Percentiles rank a stretch among this genome's conserved stretches.
phyloP scores from a whole-genome alignment of 1,140 invertebrate species.

The Drosophila guanche region DNA sequence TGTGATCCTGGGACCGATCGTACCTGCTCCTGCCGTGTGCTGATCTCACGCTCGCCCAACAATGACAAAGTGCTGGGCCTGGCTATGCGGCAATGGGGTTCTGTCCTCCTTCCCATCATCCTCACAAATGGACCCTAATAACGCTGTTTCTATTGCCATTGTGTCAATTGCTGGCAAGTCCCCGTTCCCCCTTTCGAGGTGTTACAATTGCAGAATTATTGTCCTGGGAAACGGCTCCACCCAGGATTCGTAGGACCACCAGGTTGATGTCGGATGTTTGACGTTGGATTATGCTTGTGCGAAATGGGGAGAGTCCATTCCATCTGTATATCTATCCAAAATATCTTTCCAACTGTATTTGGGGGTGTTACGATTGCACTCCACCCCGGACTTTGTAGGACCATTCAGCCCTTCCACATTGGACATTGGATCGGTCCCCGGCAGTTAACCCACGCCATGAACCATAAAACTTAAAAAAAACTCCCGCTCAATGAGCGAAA shows the following conservation, averaged over 20 bases:
- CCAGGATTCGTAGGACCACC: slow-evolving; percentile 71
- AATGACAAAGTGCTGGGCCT: slow-evolving; percentile 69
- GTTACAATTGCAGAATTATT: slow-evolving; percentile 81
- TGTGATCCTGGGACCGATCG: slow-evolving; percentile 18
- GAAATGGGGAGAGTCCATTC: too few species aligned
- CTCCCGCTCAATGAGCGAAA: slow-evolving; percentile 46
- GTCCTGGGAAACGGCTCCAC: slow-evolving; percentile 76
- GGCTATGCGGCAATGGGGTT: slow-evolving; percentile 7
- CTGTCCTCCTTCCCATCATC: slow-evolving; percentile 38
- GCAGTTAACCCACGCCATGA: slow-evolving; percentile 37
- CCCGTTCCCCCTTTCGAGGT: slow-evolving; percentile 36
- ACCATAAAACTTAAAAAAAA: slow-evolving; percentile 25
- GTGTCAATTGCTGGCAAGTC: slow-evolving; percentile 11
- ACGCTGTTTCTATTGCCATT: slow-evolving; percentile 46
- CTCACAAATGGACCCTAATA: slow-evolving; percentile 64
- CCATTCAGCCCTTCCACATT: too few species aligned
- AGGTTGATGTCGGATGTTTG: slow-evolving; percentile 8
- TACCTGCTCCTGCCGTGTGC: slow-evolving; percentile 69
- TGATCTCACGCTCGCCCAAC: slow-evolving; percentile 78
- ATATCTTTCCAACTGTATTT: too few species aligned
- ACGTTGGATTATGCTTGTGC: too few species aligned
- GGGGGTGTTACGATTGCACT: too few species aligned
- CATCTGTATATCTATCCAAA: too few species aligned
- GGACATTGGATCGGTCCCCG: slow-evolving; percentile 1
- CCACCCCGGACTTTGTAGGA: too few species aligned